Base-by-base conservation (phyloP, 30 jellyfish, hydroid and myxozoan genomes). In the Turritopsis dohrnii region DNA sequence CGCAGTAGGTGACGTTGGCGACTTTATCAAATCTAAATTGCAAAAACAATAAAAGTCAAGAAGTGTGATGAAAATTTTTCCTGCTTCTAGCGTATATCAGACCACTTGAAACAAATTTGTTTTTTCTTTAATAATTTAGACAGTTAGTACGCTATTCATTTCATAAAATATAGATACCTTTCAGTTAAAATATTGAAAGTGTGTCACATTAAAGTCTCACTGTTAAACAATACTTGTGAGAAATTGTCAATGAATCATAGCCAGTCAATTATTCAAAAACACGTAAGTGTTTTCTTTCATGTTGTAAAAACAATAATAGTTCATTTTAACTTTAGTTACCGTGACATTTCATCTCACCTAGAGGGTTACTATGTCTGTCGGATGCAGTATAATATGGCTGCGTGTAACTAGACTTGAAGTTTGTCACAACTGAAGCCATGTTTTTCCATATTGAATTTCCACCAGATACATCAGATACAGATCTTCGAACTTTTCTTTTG, bases 401-500 rank as follows among this genome's bases (percentile, higher is more conserved):
- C 9, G 22, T 69, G 77, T 69, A 69, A 69, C 77, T 52, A 3
- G 83, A 74, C 18, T 52, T 26, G 17, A 74, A 21, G 83, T 74
- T 74, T 52, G 83, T 24, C 54, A 74, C 83, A 74, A 74, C 83
- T 17, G 83, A 74, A 17, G 83, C 83, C 65, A 74, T 29, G 41
- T 74, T 74, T 24, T 74, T 74, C 83, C 83, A 74, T 29, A 74
- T 74, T 22, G 83, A 74, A n/a, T 74, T 74, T 52, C 83, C 83
- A 52, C 54, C 83, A 29, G 83, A 74, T n/a, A 74, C 83, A 74
- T 74, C 83, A 52, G 83, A 74, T n/a, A 74, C 65, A 22, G 83
- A 74, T n/a, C 83, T 28, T 24, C 65, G 83, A 29, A 74, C 65
- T 74, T 29, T 29, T 29, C 72, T 0, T 29, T 74, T 74, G 24